Percentiles rank a stretch among this genome's conserved stretches.
These are phyloP conservation scores for Mormyrops attenuatus DNA, from an alignment of 2,797 vertebrate genomes.

Conservation along the genomic window DNA sequence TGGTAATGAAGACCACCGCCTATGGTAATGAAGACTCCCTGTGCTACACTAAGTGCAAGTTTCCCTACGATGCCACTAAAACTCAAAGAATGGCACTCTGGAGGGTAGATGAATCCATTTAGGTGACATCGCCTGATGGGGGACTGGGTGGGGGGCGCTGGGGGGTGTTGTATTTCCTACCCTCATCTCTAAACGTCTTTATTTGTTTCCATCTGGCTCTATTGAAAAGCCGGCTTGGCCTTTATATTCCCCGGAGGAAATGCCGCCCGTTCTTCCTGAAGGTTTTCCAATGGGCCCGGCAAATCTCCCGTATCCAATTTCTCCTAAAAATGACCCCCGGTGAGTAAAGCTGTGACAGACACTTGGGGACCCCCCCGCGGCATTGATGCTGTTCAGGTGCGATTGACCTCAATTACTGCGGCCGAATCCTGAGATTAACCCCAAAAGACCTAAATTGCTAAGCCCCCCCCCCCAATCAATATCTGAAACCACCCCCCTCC, in stretches of 20 bases:
- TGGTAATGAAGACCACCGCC: not conserved
- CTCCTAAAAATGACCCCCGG: not conserved
- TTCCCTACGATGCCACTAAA: not conserved
- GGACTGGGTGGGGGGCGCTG: not conserved
- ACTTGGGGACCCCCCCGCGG: not conserved
- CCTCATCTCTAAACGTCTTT: not conserved
- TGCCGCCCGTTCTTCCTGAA: not conserved
- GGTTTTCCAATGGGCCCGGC: not conserved
- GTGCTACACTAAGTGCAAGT: not conserved
- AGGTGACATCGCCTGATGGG: not conserved
- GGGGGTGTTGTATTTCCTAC: not conserved
- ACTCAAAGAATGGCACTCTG: not conserved
- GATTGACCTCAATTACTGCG: not conserved
- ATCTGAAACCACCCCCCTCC: not conserved
- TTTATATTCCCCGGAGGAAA: not conserved
- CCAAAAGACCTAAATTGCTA: not conserved
- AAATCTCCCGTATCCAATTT: slow-evolving; percentile 11
- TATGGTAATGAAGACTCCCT: not conserved
- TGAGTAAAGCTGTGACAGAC: not conserved
- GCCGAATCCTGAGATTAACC: not conserved
- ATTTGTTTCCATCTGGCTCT: not conserved
- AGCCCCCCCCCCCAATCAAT: not conserved
- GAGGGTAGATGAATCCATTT: not conserved
- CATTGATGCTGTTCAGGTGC: slow-evolving; percentile 1
- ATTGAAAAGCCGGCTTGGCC: not conserved